phyloP scores from a whole-genome alignment of 2,888 invertebrate genomes.

The Drosophila mulleri region DNA sequence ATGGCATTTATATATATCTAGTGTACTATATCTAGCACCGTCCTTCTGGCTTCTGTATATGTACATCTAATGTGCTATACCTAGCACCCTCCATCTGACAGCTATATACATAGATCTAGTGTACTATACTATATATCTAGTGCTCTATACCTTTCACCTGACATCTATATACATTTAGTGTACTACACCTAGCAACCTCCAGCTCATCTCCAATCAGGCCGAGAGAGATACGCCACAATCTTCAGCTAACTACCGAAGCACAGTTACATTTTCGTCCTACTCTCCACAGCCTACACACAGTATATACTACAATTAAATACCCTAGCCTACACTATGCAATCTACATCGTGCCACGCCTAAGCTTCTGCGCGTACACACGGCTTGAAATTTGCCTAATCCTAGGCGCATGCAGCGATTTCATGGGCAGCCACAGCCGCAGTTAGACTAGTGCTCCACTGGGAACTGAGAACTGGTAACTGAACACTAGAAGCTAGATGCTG shows the following conservation, averaged over 20 bases:
- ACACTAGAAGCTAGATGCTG: background rate
- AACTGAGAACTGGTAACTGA: constrained; percentile 40
- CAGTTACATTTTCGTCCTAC: background rate
- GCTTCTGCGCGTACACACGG: constrained; percentile 2
- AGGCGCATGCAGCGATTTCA: constrained; percentile 68
- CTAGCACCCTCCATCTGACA: too few relatives aligned
- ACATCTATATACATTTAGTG: too few relatives aligned
- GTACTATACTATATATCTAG: too few relatives aligned
- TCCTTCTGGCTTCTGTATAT: background rate
- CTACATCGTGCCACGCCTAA: background rate
- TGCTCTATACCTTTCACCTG: too few relatives aligned
- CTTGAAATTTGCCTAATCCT: constrained; percentile 64
- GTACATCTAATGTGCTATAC: too few relatives aligned
- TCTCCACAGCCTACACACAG: background rate
- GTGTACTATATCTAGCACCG: too few relatives aligned
- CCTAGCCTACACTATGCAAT: background rate
- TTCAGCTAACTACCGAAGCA: background rate
- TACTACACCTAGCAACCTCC: background rate
- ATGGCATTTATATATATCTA: too few relatives aligned
- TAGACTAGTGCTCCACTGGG: constrained; percentile 48
- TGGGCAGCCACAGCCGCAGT: constrained; percentile 52
- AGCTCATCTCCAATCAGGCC: background rate
- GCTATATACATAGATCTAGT: too few relatives aligned
- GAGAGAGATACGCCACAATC: background rate
- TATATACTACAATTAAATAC: background rate